Percentiles rank a stretch among this genome's conserved stretches.
Evolutionary conservation across 2,888 invertebrate species (phyloP).

Genomic region (Drosophila lacicola): DNA sequence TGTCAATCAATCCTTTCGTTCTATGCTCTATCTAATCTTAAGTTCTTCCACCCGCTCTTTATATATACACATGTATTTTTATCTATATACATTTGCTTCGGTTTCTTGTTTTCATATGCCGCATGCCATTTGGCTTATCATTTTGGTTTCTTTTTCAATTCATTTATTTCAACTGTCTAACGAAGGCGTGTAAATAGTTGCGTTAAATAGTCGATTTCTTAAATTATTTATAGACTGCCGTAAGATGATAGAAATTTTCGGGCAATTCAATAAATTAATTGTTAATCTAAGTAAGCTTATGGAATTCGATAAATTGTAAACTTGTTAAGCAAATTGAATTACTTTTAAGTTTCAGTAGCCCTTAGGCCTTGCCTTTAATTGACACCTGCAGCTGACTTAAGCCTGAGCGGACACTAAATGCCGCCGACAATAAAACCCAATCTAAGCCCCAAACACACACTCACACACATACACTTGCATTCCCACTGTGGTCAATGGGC

Average conservation of each 20-base stretch:
- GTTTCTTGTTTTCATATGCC: slow-evolving; percentile 10
- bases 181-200: slow-evolving; percentile 62
- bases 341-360: slow-evolving; percentile 69
- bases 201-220: slow-evolving; percentile 40
- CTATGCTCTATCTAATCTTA: not conserved
- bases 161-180: slow-evolving; percentile 25
- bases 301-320: slow-evolving; percentile 49
- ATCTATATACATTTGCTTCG: slow-evolving; percentile 1
- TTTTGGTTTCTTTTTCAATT: slow-evolving; percentile 13
- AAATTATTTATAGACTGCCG: slow-evolving; percentile 53
- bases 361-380: slow-evolving; percentile 40
- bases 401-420: slow-evolving; percentile 42
- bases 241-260: slow-evolving; percentile 79
- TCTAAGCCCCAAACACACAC: slow-evolving; percentile 30
- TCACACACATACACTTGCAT: slow-evolving; percentile 30
- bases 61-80: not conserved
- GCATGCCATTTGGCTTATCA: slow-evolving; percentile 42
- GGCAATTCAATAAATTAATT: slow-evolving; percentile 43
- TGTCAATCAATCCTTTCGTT: slow-evolving; percentile 8
- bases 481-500: slow-evolving; percentile 61
- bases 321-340: slow-evolving; percentile 70
- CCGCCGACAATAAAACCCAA: slow-evolving; percentile 29
- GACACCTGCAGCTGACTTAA: slow-evolving; percentile 54
- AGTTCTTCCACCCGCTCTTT: slow-evolving; percentile 2
- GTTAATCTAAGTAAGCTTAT: slow-evolving; percentile 56